These are phyloP conservation scores for Anoncus sp. DNA, from an alignment of 2,888 invertebrate species.

Conservation along the genomic window DNA sequence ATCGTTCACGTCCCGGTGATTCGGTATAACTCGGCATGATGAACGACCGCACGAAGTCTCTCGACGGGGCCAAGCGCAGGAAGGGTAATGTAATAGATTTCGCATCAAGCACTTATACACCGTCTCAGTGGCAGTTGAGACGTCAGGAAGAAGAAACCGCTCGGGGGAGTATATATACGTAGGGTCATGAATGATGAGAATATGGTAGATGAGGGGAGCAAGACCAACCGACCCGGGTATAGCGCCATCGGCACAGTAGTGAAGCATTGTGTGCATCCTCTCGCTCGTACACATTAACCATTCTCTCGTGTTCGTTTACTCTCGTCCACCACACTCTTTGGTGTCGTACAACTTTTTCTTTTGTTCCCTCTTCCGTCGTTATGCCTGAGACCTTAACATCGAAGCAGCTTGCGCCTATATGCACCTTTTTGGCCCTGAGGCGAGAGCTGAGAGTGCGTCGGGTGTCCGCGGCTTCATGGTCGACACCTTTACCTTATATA, in stretches of 20 bases:
- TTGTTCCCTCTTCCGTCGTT: no score
- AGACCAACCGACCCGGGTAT: neutral
- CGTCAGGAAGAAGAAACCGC: constrained; percentile 9
- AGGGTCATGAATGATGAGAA: constrained; percentile 27
- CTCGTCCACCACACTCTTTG: constrained; percentile 10
- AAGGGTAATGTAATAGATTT: constrained; percentile 68
- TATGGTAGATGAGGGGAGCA: constrained; percentile 17
- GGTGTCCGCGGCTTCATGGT: constrained; percentile 20
- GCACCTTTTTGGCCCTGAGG: constrained; percentile 22
- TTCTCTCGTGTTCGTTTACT: neutral
- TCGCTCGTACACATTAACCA: constrained; percentile 21
- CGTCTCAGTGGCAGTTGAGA: constrained; percentile 49
- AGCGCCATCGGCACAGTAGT: neutral
- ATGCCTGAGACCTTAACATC: constrained; percentile 20
- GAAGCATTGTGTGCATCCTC: constrained; percentile 11
- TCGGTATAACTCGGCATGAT: constrained; percentile 66
- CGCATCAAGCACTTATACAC: constrained; percentile 67
- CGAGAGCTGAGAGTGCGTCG: constrained; percentile 29
- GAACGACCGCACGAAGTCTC: constrained; percentile 66
- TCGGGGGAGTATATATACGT: no score
- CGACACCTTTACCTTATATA: constrained; percentile 26
- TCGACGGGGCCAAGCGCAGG: constrained; percentile 21
- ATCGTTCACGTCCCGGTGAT: constrained; percentile 44
- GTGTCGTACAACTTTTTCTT: neutral
- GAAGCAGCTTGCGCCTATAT: constrained; percentile 7